Conservation (phyloP, 37 sponge, comb jelly and placozoan genomes). For the Aphrocallistes beatrix region DNA sequence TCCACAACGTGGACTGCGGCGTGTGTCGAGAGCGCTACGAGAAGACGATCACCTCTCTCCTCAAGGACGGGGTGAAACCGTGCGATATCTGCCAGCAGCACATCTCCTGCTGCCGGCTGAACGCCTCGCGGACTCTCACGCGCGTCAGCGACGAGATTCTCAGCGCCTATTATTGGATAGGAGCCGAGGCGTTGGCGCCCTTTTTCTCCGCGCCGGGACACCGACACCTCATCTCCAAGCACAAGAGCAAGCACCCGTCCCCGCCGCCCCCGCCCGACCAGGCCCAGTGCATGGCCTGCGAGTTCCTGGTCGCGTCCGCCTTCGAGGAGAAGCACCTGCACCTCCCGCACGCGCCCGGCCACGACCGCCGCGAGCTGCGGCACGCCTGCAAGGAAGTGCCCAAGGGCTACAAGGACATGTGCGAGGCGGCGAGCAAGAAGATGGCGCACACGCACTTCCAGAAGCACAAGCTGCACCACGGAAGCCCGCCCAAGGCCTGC, state of each 20-base stretch:
- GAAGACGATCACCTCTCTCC: neutral
- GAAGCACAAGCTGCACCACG: neutral
- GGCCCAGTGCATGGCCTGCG: conserved; percentile 16
- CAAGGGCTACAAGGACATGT: neutral
- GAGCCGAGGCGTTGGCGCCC: neutral
- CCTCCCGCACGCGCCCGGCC: neutral
- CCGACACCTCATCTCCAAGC: neutral
- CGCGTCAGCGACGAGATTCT: neutral
- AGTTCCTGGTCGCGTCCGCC: neutral
- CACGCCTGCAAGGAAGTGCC: neutral
- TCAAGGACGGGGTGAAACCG: neutral
- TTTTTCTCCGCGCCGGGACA: neutral
- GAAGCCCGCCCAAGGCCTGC: neutral
- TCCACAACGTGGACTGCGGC: neutral
- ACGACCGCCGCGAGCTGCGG: neutral
- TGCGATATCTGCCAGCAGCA: neutral
- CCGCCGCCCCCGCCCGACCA: conserved; percentile 8
- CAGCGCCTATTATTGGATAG: neutral
- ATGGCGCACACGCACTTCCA: neutral
- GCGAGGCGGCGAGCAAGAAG: neutral
- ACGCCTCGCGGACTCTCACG: neutral
- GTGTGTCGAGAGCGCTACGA: neutral
- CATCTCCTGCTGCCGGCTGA: neutral
- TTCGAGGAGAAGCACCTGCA: neutral
- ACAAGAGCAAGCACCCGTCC: neutral